These are phyloP conservation scores for Dynastes tityus DNA, from an alignment of 2,888 invertebrate species.

Conservation along the genomic window DNA sequence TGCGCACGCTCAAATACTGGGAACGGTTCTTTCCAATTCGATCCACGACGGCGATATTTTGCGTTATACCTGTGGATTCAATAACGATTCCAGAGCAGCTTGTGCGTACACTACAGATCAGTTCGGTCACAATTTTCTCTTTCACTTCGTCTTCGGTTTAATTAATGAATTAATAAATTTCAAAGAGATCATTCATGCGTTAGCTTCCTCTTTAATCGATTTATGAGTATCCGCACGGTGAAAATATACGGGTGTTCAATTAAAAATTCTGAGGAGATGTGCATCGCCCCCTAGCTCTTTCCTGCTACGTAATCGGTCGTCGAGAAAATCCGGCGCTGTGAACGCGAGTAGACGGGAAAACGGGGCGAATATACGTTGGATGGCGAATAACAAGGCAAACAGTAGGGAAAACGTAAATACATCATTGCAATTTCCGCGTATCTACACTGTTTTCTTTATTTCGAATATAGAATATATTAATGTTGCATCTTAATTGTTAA, in stretches of 20 bases:
- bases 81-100: slow-evolving; percentile 32
- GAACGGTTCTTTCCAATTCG: slow-evolving; percentile 63
- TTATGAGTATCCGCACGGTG: background rate
- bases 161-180: slow-evolving; percentile 36
- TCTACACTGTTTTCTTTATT: too few relatives aligned
- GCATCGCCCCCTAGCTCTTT: background rate
- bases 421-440: too few relatives aligned
- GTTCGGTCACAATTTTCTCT: slow-evolving; percentile 8
- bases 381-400: slow-evolving; percentile 4
- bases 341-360: slow-evolving; percentile 35
- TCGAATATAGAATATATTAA: too few relatives aligned
- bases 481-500: too few relatives aligned
- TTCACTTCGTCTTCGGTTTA: slow-evolving; percentile 1
- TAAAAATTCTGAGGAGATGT: slow-evolving; percentile 4
- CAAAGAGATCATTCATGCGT: slow-evolving; percentile 34
- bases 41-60: slow-evolving; percentile 58
- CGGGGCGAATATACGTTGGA: slow-evolving; percentile 1
- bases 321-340: slow-evolving; percentile 36
- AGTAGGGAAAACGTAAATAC: too few relatives aligned
- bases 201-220: background rate
- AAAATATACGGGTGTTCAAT: slow-evolving; percentile 15
- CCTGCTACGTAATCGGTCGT: background rate
- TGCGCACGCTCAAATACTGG: slow-evolving; percentile 57
- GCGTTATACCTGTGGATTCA: slow-evolving; percentile 52
- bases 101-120: background rate